Evolutionary conservation across 2,113 vertebrate genomes (phyloP).

Genomic region (Grallaria varia): DNA sequence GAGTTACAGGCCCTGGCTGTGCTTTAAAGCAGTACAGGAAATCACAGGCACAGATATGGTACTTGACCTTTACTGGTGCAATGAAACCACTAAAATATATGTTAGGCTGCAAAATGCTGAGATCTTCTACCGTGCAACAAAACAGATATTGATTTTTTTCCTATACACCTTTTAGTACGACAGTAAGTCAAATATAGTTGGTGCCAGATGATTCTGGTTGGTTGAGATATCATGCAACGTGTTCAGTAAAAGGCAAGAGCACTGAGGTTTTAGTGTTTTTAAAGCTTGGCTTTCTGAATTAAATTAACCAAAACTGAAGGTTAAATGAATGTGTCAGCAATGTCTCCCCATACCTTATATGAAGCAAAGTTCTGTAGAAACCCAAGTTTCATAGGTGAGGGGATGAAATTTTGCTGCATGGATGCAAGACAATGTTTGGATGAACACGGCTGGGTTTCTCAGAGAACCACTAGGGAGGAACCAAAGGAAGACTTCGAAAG

Average conservation of each 20-base stretch:
- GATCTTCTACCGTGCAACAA: conserved; percentile 54
- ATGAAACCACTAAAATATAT: conserved; percentile 48
- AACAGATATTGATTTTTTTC: conserved; percentile 64
- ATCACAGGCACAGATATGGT: conserved; percentile 24
- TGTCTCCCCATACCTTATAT: neutral
- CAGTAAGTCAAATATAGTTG: conserved; percentile 34
- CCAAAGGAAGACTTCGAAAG: neutral
- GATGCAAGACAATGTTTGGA: fast-evolving
- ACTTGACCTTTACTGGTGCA: conserved; percentile 57
- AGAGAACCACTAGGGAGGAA: neutral
- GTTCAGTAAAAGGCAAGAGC: neutral
- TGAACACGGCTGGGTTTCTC: neutral
- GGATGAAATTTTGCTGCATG: neutral
- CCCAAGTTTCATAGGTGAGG: fast-evolving
- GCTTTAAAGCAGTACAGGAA: conserved; percentile 56
- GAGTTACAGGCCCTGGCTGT: conserved; percentile 41
- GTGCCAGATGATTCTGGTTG: conserved; percentile 1
- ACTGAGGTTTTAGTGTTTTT: neutral
- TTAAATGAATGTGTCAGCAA: neutral
- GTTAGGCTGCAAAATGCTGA: conserved; percentile 50
- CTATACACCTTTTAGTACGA: conserved; percentile 8
- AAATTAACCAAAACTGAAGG: neutral
- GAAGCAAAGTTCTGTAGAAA: neutral
- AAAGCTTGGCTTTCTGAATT: neutral
- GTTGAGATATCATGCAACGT: neutral